phyloP scores from a whole-genome alignment of 2,113 vertebrate genomes.

The Ovibos moschatus region DNA sequence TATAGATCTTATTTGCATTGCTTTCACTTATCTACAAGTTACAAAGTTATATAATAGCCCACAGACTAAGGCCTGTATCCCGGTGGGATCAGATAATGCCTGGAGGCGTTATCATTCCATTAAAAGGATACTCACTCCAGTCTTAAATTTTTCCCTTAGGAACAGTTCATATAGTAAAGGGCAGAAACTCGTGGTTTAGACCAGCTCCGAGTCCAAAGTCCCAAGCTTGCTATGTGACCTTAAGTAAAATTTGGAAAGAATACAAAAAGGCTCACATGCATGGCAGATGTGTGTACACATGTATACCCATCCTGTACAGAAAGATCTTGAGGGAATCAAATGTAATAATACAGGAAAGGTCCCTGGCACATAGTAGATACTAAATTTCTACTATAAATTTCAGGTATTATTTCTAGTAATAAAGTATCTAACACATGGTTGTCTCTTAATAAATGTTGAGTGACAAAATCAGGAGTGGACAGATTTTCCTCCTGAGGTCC shows the following conservation, averaged over 20 bases:
- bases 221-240: not conserved
- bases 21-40: not conserved
- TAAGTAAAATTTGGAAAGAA: not conserved
- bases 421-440: not conserved
- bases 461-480: not conserved
- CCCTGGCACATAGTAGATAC: not conserved
- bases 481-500: not conserved
- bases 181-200: not conserved
- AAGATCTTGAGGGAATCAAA: not conserved
- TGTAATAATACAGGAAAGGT: not conserved
- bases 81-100: not conserved
- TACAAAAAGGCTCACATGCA: not conserved
- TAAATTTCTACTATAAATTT: not conserved
- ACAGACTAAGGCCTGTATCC: not conserved
- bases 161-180: not conserved
- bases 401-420: not conserved
- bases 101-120: not conserved
- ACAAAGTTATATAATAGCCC: not conserved
- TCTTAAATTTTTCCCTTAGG: not conserved
- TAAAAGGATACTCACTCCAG: not conserved
- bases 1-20: not conserved
- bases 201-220: not conserved
- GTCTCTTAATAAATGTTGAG: not conserved
- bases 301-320: not conserved
- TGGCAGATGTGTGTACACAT: not conserved